Evolutionary conservation across 2,797 vertebrate genomes (phyloP).

Genomic region (Muscicapa striata): DNA sequence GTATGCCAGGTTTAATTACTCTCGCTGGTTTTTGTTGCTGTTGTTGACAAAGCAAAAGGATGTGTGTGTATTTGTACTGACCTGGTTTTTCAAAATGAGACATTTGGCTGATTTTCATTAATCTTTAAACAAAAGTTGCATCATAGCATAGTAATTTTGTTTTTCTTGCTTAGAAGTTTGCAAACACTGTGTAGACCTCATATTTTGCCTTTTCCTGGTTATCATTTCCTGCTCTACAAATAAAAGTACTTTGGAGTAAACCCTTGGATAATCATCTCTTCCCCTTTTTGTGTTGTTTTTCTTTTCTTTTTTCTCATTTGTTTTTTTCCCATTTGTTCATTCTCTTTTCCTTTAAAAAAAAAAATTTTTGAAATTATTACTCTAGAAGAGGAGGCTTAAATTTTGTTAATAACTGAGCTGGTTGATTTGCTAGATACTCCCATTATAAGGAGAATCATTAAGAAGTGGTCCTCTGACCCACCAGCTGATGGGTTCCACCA

Average conservation of each 20-base stretch:
- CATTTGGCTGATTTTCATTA: background rate
- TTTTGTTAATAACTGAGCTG: background rate
- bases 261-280: background rate
- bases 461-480: background rate
- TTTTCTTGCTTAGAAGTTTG: background rate
- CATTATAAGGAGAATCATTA: background rate
- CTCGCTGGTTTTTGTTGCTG: background rate
- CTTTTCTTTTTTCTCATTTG: fast-evolving
- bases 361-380: background rate
- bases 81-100: background rate
- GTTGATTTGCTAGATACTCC: background rate
- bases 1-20: background rate
- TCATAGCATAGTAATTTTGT: background rate
- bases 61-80: background rate
- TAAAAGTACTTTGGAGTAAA: background rate
- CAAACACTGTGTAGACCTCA: background rate
- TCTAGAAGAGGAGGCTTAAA: background rate
- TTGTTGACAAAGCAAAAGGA: background rate
- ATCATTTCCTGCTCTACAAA: background rate
- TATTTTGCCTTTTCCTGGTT: background rate
- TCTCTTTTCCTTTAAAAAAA: background rate
- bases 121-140: background rate
- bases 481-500: background rate
- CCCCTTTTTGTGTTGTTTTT: background rate
- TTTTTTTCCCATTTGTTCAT: background rate